Evolutionary conservation across 1,140 invertebrate species (phyloP).

Genomic region (Ctenoplectra terminalis): DNA sequence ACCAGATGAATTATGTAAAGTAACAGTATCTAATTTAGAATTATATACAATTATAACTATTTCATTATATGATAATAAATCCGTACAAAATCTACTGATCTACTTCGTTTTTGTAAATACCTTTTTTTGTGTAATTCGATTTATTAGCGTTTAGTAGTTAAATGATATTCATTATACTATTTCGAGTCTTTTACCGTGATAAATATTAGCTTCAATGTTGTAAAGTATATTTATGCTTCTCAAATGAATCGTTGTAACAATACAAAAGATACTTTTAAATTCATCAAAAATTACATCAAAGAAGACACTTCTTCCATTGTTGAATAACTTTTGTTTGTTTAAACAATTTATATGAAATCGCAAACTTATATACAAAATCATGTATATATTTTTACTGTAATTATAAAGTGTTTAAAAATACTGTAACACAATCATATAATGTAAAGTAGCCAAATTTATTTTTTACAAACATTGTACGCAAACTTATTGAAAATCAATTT

Average conservation of each 20-base stretch:
- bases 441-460: conserved; percentile 6
- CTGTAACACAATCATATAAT: background rate
- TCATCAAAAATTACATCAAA: background rate
- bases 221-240: conserved; percentile 13
- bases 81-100: conserved; percentile 74
- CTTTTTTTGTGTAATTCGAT: conserved; percentile 25
- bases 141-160: background rate
- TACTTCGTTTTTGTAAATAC: conserved; percentile 51
- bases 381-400: background rate
- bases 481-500: background rate
- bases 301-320: background rate
- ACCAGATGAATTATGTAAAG: conserved; percentile 80
- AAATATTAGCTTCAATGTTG: conserved; percentile 1
- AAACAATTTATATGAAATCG: background rate
- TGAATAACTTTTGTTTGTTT: background rate
- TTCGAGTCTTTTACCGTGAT: background rate
- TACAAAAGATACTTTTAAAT: background rate
- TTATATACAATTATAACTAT: conserved; percentile 82
- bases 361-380: background rate
- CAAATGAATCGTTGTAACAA: background rate
- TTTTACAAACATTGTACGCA: background rate
- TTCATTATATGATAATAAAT: conserved; percentile 80
- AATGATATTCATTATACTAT: background rate
- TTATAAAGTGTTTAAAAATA: background rate
- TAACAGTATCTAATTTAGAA: conserved; percentile 82